Percentiles rank a stretch among this genome's conserved stretches.
phyloP scores from a whole-genome alignment of 64 coral and sea anemone genomes.

The Stichodactyla mertensii region DNA sequence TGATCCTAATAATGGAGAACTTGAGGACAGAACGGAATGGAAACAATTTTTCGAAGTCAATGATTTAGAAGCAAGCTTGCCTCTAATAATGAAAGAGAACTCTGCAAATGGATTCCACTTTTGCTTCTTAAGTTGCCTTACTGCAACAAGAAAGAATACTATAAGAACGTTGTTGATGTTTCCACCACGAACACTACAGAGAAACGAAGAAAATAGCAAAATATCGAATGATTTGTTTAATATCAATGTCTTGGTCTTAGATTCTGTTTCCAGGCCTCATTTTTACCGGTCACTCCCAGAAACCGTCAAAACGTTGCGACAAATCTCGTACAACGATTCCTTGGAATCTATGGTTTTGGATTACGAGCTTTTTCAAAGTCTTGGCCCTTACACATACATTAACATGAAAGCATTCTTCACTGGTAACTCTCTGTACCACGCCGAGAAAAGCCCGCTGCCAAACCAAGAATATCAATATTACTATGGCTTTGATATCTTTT shows the following conservation, averaged over 20 bases:
- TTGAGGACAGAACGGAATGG: conserved; percentile 42
- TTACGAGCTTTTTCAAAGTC: conserved; percentile 54
- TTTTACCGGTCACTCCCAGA: conserved; percentile 60
- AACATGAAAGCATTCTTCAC: conserved; percentile 48
- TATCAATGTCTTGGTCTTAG: conserved; percentile 59
- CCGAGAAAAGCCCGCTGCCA: background rate
- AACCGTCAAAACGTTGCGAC: conserved; percentile 38
- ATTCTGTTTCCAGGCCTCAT: conserved; percentile 62
- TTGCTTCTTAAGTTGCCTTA: conserved; percentile 43
- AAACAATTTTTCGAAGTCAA: conserved; percentile 26
- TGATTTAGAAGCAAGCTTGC: conserved; percentile 41
- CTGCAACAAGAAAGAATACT: conserved; percentile 2
- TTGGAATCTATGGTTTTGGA: conserved; percentile 50
- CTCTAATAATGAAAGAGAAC: conserved; percentile 33
- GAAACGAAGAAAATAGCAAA: background rate
- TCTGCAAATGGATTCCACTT: conserved; percentile 46
- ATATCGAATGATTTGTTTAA: conserved; percentile 20
- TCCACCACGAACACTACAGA: conserved; percentile 34
- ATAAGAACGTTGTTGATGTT: conserved; percentile 47
- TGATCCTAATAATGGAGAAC: conserved; percentile 35
- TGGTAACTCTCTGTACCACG: conserved; percentile 11
- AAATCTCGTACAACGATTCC: conserved; percentile 25
- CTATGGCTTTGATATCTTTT: conserved; percentile 33
- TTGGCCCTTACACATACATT: conserved; percentile 26
- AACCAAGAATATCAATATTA: background rate